phyloP scores from a whole-genome alignment of 2,113 vertebrate species.

The Tragelaphus imberbis region DNA sequence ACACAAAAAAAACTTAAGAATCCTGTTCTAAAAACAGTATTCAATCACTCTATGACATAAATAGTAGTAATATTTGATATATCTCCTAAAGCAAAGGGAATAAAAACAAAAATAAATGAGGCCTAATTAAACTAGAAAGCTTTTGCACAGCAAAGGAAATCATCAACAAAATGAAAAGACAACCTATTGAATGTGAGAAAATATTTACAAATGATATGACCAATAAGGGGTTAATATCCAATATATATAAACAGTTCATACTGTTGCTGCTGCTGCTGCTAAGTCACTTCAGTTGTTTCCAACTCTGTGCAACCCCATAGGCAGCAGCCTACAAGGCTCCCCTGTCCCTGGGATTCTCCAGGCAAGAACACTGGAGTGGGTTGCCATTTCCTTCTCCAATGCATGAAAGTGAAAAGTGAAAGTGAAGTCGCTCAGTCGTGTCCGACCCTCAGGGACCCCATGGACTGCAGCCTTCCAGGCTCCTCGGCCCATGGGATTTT shows the following conservation, averaged over 20 bases:
- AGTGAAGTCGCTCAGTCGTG: too few relatives aligned
- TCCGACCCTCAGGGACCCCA: too few relatives aligned
- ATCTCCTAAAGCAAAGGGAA: neutral
- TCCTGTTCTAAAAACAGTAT: neutral
- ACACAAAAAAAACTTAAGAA: neutral
- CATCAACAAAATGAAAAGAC: neutral
- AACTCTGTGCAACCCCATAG: too few relatives aligned
- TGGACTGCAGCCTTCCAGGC: too few relatives aligned
- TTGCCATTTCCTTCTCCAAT: too few relatives aligned
- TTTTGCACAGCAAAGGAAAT: neutral
- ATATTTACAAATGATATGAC: neutral
- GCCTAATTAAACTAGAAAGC: neutral
- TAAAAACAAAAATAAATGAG: neutral
- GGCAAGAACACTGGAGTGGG: too few relatives aligned
- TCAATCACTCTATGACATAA: neutral
- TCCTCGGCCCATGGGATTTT: too few relatives aligned
- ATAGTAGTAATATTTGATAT: neutral
- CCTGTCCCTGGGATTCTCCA: too few relatives aligned
- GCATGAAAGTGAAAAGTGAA: too few relatives aligned
- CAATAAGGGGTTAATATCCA: neutral
- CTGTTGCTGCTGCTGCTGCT: neutral
- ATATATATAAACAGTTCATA: neutral
- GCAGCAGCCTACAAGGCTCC: too few relatives aligned
- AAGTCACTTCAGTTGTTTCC: too few relatives aligned
- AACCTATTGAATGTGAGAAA: neutral